Evolutionary conservation across 92 coral and sea anemone genomes (phyloP).

Genomic region (Anthopleura xanthogrammica): DNA sequence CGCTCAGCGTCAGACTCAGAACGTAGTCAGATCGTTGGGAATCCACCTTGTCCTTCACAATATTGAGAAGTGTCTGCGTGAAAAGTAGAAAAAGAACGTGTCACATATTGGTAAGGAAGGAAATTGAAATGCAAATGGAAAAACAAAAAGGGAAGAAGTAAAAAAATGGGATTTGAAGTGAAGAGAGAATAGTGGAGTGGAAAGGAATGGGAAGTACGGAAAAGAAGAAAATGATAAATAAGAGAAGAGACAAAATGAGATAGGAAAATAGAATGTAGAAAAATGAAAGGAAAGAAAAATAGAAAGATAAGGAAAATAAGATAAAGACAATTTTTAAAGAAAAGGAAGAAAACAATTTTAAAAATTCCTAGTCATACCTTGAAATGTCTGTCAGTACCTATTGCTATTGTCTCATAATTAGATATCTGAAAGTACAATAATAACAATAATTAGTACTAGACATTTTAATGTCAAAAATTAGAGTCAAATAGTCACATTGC

Average conservation of each 20-base stretch:
- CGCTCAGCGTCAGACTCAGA: slow-evolving; percentile 57
- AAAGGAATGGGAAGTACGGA: not conserved
- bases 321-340: not conserved
- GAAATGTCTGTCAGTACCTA: slow-evolving; percentile 69
- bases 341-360: not conserved
- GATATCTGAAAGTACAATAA: slow-evolving; percentile 46
- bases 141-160: not conserved
- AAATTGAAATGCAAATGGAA: not conserved
- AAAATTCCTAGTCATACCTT: slow-evolving; percentile 26
- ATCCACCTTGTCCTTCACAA: slow-evolving; percentile 41
- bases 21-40: slow-evolving; percentile 38
- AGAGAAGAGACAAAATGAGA: not conserved
- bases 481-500: no score
- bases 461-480: no score
- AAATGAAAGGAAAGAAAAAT: not conserved
- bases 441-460: no score
- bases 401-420: slow-evolving; percentile 58
- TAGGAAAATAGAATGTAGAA: not conserved
- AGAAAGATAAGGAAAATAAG: not conserved
- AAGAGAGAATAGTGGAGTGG: not conserved
- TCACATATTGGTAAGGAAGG: not conserved
- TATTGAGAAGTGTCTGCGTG: slow-evolving; percentile 35
- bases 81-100: not conserved
- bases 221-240: not conserved
- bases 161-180: not conserved